phyloP scores from a whole-genome alignment of 2,888 invertebrate genomes.

The Capitulum mitella region DNA sequence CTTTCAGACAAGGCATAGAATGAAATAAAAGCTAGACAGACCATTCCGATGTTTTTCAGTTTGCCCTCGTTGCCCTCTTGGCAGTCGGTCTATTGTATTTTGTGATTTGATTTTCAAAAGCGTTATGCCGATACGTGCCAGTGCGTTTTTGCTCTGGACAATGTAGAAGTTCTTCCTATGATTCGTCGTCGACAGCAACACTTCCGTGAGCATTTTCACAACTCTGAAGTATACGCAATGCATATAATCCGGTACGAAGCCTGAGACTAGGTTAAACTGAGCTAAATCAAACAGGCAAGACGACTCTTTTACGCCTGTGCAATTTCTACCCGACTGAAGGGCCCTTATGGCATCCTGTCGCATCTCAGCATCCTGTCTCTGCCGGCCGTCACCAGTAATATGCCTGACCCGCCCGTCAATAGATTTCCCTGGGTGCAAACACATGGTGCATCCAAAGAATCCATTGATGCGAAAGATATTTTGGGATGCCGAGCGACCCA shows the following conservation, averaged over 20 bases:
- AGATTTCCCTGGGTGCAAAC: not conserved
- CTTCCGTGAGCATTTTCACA: not conserved
- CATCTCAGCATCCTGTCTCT: not conserved
- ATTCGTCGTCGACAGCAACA: not conserved
- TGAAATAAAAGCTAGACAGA: no score
- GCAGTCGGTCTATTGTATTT: no score
- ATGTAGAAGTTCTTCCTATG: no score
- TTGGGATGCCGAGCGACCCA: no score
- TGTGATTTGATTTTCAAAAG: no score
- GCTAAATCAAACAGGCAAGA: not conserved
- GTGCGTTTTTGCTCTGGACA: not conserved
- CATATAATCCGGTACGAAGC: not conserved
- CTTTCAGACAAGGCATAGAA: no score
- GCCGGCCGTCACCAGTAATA: not conserved
- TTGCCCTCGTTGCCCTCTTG: no score
- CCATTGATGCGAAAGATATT: no score
- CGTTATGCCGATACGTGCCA: no score
- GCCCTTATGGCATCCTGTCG: not conserved
- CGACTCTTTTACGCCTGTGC: not conserved
- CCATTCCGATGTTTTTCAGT: no score
- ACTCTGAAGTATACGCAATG: not conserved
- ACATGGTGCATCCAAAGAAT: no score
- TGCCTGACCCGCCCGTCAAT: not conserved
- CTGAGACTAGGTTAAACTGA: not conserved
- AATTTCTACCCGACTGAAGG: not conserved